Conservation (phyloP, 2,888 invertebrate species). For the Cosmorhoe ocellata region DNA sequence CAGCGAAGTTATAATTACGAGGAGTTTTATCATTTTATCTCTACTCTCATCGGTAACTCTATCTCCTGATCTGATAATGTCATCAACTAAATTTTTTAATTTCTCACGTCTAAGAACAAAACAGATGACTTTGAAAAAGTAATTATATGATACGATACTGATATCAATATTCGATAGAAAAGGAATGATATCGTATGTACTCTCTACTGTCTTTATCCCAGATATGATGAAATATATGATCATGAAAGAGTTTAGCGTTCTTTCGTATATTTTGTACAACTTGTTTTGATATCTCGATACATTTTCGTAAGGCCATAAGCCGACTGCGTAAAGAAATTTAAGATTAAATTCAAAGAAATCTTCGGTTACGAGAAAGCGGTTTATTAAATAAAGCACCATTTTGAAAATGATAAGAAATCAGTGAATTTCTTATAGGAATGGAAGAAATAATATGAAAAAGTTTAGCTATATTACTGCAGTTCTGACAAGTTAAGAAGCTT, state of each 20-base stretch:
- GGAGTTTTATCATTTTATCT: conserved; percentile 24
- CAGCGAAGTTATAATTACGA: conserved; percentile 9
- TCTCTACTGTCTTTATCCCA: conserved; percentile 51
- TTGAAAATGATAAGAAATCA: conserved; percentile 36
- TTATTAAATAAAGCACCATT: conserved; percentile 39
- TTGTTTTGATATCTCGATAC: conserved; percentile 36
- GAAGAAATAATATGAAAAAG: not conserved
- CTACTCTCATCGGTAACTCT: conserved; percentile 38
- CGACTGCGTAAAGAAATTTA: conserved; percentile 56
- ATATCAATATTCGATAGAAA: conserved; percentile 61
- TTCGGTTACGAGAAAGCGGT: conserved; percentile 36
- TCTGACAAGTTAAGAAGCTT: not conserved
- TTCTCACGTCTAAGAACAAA: conserved; percentile 51
- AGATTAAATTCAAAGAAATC: conserved; percentile 62
- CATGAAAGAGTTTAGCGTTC: conserved; percentile 43
- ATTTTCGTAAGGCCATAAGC: conserved; percentile 59
- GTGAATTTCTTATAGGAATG: no score
- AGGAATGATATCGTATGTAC: conserved; percentile 41
- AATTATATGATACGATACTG: conserved; percentile 55
- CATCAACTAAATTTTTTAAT: conserved; percentile 47
- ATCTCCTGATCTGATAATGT: conserved; percentile 60
- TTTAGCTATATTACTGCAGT: not conserved
- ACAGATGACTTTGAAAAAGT: conserved; percentile 51
- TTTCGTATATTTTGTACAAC: conserved; percentile 55
- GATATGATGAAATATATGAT: conserved; percentile 45